Evolutionary conservation across 2,113 vertebrate genomes (phyloP).

Genomic region (Dunckerocampus dactyliophorus): DNA sequence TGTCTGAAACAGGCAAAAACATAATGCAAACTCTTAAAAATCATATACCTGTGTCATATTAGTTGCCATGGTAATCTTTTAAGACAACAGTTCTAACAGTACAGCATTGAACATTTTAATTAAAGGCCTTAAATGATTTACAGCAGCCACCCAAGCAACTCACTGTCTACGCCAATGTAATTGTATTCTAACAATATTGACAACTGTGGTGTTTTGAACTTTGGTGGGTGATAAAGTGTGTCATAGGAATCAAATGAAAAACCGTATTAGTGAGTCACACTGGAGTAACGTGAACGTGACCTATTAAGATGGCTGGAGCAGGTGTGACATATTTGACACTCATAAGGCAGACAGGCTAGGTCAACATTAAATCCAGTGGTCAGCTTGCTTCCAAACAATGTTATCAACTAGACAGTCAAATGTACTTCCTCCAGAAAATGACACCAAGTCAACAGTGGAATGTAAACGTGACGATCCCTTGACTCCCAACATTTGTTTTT

Average conservation of each 20-base stretch:
- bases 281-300: slow-evolving; percentile 14
- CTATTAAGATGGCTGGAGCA: slow-evolving; percentile 23
- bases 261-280: slow-evolving; percentile 1
- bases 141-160: neutral
- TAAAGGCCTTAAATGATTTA: neutral
- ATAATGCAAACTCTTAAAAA: too few species aligned
- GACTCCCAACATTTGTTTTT: neutral
- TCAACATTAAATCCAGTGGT: neutral
- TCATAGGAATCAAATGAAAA: slow-evolving; percentile 11
- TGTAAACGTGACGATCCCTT: slow-evolving; percentile 28
- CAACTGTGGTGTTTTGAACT: too few species aligned
- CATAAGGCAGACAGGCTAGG: neutral
- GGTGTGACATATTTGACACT: slow-evolving; percentile 10
- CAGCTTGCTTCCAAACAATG: slow-evolving; percentile 12
- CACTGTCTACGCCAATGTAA: neutral
- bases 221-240: neutral
- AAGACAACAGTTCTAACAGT: neutral
- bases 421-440: slow-evolving; percentile 47
- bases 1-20: too few species aligned
- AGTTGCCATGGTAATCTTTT: neutral
- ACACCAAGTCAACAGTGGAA: slow-evolving; percentile 9
- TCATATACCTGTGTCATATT: too few species aligned
- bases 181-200: too few species aligned
- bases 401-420: slow-evolving; percentile 27
- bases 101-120: neutral